These are phyloP conservation scores for Dolomedes plantarius DNA, from an alignment of 2,888 invertebrate species.

Conservation along the genomic window DNA sequence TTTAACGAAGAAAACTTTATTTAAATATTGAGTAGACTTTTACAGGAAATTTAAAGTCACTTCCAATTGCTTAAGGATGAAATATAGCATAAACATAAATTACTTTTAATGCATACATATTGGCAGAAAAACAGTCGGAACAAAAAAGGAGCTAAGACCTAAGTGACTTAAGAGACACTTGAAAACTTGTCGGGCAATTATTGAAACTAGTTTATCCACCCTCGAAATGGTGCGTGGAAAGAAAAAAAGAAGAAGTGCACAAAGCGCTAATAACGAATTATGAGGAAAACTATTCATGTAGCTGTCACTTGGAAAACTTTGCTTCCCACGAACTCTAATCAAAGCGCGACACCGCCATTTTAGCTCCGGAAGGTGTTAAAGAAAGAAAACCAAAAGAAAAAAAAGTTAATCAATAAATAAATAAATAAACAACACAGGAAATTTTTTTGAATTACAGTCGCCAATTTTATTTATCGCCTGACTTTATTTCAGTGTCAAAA, in stretches of 20 bases:
- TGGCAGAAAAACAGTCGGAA: too few relatives aligned
- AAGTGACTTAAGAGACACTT: background rate
- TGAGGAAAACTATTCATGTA: background rate
- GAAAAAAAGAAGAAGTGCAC: background rate
- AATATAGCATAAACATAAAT: too few relatives aligned
- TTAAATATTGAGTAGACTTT: too few relatives aligned
- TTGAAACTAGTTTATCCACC: slow-evolving; percentile 51
- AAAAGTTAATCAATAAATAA: background rate
- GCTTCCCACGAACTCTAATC: background rate
- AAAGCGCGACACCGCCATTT: background rate
- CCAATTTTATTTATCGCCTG: background rate
- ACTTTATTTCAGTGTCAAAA: background rate
- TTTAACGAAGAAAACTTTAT: too few relatives aligned
- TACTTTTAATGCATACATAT: too few relatives aligned
- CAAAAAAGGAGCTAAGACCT: too few relatives aligned
- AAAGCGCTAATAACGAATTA: slow-evolving; percentile 10
- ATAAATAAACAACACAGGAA: background rate
- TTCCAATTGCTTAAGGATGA: too few relatives aligned
- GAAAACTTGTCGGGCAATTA: slow-evolving; percentile 43
- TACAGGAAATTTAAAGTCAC: too few relatives aligned
- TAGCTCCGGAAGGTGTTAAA: too few relatives aligned
- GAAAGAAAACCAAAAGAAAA: background rate
- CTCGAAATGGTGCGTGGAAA: slow-evolving; percentile 13
- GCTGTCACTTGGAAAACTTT: background rate
- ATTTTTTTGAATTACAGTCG: background rate